phyloP scores from a whole-genome alignment of 2,888 invertebrate species.

The Sceliomorpha sp. region DNA sequence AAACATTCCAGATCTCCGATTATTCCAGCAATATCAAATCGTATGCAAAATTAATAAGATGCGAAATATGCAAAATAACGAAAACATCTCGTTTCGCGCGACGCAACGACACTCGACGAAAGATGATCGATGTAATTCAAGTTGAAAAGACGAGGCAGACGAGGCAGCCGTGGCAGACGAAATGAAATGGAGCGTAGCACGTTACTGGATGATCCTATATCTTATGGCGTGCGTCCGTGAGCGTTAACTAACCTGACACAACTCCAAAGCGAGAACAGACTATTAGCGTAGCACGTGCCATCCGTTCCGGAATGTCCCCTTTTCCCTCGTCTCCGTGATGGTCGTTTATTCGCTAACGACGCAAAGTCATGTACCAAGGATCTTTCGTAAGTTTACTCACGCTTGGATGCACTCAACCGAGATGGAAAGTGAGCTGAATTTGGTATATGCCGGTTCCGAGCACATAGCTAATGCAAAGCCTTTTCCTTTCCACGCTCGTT shows the following conservation, averaged over 20 bases:
- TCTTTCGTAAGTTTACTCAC: conserved; percentile 45
- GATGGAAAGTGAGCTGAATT: conserved; percentile 33
- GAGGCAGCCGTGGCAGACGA: too few relatives aligned
- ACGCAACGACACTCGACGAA: not conserved
- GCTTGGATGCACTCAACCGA: conserved; percentile 24
- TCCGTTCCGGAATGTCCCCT: conserved; percentile 59
- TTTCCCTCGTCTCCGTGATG: conserved; percentile 43
- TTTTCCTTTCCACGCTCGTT: conserved; percentile 1
- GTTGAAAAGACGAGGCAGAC: not conserved
- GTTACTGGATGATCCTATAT: conserved; percentile 28
- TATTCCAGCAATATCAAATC: too few relatives aligned
- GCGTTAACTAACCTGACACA: conserved; percentile 66
- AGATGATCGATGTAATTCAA: not conserved
- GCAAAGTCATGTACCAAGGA: conserved; percentile 48
- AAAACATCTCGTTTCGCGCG: not conserved
- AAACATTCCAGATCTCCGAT: too few relatives aligned
- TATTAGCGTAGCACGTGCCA: conserved; percentile 66
- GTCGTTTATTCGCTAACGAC: conserved; percentile 44
- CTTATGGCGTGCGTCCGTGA: conserved; percentile 41
- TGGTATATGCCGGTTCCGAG: conserved; percentile 6
- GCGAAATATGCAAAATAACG: too few relatives aligned
- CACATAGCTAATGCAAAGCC: conserved; percentile 13
- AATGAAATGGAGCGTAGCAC: conserved; percentile 32
- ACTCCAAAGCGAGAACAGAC: conserved; percentile 63
- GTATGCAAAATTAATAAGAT: too few relatives aligned